phyloP scores from a whole-genome alignment of 2,113 vertebrate species.

The Daboia siamensis region DNA sequence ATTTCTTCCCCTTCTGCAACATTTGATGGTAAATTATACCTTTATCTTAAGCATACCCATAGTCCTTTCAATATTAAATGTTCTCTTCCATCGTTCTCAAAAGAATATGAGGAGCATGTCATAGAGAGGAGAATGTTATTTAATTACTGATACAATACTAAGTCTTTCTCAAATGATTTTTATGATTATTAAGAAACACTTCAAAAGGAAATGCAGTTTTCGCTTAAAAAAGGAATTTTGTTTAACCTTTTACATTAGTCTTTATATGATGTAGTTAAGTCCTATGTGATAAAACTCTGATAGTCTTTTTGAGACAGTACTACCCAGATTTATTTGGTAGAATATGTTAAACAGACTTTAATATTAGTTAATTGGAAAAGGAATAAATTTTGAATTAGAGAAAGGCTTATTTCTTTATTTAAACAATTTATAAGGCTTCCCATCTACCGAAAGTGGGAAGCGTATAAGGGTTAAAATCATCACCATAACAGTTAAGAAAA shows the following conservation, averaged over 20 bases:
- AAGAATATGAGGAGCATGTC: neutral
- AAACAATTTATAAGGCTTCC: neutral
- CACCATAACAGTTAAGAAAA: neutral
- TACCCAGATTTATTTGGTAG: neutral
- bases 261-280: neutral
- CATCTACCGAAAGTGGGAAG: neutral
- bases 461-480: neutral
- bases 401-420: neutral
- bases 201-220: neutral
- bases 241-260: neutral
- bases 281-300: accelerated
- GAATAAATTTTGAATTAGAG: neutral
- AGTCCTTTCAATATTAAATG: neutral
- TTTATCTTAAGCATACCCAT: neutral
- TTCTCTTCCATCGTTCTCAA: too few species aligned
- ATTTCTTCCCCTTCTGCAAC: neutral
- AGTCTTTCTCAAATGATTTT: neutral
- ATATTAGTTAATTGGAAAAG: neutral
- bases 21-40: neutral
- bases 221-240: neutral
- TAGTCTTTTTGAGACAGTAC: neutral
- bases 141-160: neutral
- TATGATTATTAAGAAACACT: neutral
- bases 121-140: neutral
- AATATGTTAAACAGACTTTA: neutral